These are phyloP conservation scores for Mycteria americana DNA, from an alignment of 2,797 vertebrate species.

Conservation along the genomic window DNA sequence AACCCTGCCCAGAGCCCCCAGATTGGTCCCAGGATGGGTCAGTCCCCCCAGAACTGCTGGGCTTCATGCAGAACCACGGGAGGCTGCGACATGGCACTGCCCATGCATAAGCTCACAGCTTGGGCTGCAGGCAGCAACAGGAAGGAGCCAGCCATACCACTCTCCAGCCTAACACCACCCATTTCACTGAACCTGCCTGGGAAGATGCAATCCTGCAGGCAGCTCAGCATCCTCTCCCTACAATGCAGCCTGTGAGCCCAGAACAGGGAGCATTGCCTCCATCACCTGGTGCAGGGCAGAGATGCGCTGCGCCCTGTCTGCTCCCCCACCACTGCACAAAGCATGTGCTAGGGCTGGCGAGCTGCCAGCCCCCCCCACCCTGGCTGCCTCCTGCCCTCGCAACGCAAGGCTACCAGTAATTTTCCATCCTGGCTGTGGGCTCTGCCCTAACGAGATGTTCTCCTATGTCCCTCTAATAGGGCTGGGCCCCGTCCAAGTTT, in stretches of 20 bases:
- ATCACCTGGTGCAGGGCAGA: not conserved
- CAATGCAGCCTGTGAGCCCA: fast-evolving
- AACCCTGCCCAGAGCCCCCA: not conserved
- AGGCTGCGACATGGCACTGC: fast-evolving
- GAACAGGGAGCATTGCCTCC: fast-evolving
- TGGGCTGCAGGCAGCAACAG: not conserved
- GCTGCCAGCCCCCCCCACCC: not conserved
- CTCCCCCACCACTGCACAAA: not conserved
- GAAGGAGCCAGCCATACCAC: not conserved
- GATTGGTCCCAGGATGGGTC: not conserved
- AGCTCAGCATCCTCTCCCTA: not conserved
- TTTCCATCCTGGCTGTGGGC: constrained; percentile 31
- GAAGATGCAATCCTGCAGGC: not conserved
- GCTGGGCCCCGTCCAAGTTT: not conserved
- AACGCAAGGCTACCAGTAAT: not conserved
- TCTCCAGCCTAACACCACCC: not conserved
- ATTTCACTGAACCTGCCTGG: not conserved
- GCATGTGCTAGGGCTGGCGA: not conserved
- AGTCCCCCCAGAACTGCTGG: not conserved
- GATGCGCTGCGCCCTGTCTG: not conserved
- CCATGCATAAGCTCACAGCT: not conserved
- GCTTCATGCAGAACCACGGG: not conserved
- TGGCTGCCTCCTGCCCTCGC: not conserved
- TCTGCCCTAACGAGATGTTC: not conserved
- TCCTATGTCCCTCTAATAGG: not conserved